Conservation (phyloP, 53 echinoderm and acorn worm genomes). For the Astropecten irregularis region DNA sequence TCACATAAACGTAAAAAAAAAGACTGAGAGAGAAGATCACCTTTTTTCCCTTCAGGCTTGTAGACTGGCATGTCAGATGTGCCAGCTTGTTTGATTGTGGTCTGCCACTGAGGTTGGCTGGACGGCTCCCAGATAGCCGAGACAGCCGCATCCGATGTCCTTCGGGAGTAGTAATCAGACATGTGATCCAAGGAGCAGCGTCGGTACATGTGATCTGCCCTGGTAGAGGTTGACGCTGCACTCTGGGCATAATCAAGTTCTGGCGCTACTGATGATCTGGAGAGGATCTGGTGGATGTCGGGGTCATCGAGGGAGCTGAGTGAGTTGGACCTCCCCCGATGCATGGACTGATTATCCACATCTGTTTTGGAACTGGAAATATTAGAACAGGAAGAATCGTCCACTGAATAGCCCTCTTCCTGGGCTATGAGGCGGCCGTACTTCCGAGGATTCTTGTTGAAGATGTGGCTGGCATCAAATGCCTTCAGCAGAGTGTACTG, state of each 20-base stretch:
- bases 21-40: not conserved
- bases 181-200: conserved; percentile 44
- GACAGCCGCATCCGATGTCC: conserved; percentile 27
- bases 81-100: not conserved
- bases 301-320: conserved; percentile 22
- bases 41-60: not conserved
- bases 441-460: conserved; percentile 74
- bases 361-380: not conserved
- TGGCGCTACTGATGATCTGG: not conserved
- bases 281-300: not conserved
- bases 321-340: conserved; percentile 39
- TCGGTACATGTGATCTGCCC: conserved; percentile 39
- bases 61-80: not conserved
- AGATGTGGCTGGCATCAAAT: conserved; percentile 85
- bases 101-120: not conserved
- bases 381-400: not conserved
- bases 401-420: conserved; percentile 41
- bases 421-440: conserved; percentile 53
- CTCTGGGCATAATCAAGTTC: not conserved
- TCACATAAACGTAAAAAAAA: no score
- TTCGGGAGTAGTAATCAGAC: conserved; percentile 32
- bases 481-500: conserved; percentile 66
- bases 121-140: conserved; percentile 37
- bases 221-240: not conserved
- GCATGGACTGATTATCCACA: not conserved